Percentiles rank a stretch among this genome's conserved stretches.
These are phyloP conservation scores for Bombus terrestris DNA, from an alignment of 1,140 invertebrate genomes.

Conservation along the genomic window DNA sequence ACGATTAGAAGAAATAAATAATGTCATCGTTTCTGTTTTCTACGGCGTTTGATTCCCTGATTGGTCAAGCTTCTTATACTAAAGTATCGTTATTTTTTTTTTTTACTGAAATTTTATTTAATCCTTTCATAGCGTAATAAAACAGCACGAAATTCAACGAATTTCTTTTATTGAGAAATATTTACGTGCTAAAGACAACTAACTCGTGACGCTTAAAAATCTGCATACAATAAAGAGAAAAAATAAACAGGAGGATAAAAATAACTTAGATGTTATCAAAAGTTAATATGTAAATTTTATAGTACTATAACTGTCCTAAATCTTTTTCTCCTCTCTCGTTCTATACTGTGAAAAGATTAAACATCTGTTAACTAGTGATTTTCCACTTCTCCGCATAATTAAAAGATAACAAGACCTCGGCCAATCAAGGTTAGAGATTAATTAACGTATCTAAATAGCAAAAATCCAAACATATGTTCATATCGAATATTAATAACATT, in stretches of 20 bases:
- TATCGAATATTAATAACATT: constrained; percentile 68
- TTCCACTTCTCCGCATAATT: neutral
- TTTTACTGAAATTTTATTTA: neutral
- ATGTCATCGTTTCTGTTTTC: constrained; percentile 55
- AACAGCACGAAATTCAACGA: neutral
- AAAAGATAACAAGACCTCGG: constrained; percentile 36
- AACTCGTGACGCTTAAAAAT: no score
- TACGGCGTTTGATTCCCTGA: constrained; percentile 55
- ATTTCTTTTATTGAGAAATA: no score
- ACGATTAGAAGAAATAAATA: constrained; percentile 47
- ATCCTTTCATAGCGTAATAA: neutral
- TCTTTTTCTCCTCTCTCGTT: neutral
- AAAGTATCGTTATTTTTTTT: neutral
- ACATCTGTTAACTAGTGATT: neutral
- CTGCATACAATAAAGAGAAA: neutral
- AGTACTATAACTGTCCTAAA: neutral
- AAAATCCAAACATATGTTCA: constrained; percentile 65
- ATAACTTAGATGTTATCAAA: neutral
- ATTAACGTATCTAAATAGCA: constrained; percentile 70
- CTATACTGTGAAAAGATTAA: neutral
- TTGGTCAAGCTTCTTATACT: constrained; percentile 50
- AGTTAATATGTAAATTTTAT: neutral
- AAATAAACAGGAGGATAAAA: neutral
- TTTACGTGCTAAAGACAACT: no score
- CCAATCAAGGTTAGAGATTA: constrained; percentile 70